Base-by-base conservation (phyloP, 2,113 vertebrate genomes). In the Heterotilapia buettikoferi region DNA sequence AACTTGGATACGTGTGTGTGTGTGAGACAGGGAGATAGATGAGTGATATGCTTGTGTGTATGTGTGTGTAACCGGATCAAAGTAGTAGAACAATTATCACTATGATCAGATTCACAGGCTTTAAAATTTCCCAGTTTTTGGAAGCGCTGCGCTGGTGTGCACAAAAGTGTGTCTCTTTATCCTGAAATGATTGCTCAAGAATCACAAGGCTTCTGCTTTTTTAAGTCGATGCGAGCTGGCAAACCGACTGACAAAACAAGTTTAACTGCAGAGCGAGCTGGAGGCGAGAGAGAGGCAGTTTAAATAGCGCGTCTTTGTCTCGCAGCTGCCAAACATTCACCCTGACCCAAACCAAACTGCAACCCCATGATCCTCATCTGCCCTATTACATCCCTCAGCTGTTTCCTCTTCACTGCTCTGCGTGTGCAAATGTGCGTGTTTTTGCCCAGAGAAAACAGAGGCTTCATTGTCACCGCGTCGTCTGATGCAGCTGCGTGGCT, bases 341-440 rank as follows among this genome's bases (percentile, higher is more conserved):
- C 82, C 89, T 92, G 93, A 92, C 92, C 92, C 90, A 91, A 94
- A 93, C 91, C 89, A 93, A 92, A 94, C 90, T 88, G 89, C 92
- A 94, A 95, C 92, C 95, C 91, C 95, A 95, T 97, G 96, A 97
- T 97, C 95, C 96, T 95, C 94, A 95, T 95, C 86, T 90, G 95
- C 92, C 96, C 94, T 86, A 91, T 92, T 96, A 96, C 93, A 92
- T 92, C 93, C 94, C 94, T 95, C 96, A 97, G 97, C 96, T 96
- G 93, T 92, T 91, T 95, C 94, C 91, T 86, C 86, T 88, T 89
- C 68, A 56, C 86, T 73, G 86, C 81, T 84, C 82, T 79, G 33
- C 80, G 80, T 91, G 80, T 84, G 83, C 85, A 66, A 63, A 76
- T 83, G 63, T 83, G 86, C 52, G 80, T 53, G 92, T 91, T 90